These are phyloP conservation scores for Mycetomoellerius zeteki DNA, from an alignment of 1,140 invertebrate genomes.

Conservation along the genomic window DNA sequence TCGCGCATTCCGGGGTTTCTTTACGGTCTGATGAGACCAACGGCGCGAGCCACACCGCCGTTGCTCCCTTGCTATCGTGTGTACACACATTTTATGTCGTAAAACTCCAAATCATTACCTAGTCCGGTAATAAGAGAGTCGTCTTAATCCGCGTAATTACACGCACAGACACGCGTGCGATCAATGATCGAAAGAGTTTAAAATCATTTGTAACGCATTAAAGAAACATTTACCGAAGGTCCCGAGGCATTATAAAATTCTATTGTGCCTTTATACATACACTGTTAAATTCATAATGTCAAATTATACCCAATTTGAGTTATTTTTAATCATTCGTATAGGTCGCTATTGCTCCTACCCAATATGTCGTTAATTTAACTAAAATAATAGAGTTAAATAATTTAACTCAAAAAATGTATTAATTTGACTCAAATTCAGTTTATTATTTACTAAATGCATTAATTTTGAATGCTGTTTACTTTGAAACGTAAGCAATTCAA, in stretches of 20 bases:
- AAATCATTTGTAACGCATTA: slow-evolving; percentile 20
- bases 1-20: slow-evolving; percentile 52
- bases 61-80: not conserved
- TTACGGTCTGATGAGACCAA: slow-evolving; percentile 6
- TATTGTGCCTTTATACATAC: not conserved
- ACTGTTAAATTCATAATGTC: too few species aligned
- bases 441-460: too few species aligned
- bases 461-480: too few species aligned
- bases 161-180: not conserved
- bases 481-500: too few species aligned
- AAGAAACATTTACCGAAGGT: not conserved
- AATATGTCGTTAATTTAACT: too few species aligned
- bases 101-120: slow-evolving; percentile 41
- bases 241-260: slow-evolving; percentile 4
- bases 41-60: not conserved
- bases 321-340: too few species aligned
- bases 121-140: slow-evolving; percentile 40
- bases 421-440: too few species aligned
- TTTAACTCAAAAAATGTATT: too few species aligned
- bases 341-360: too few species aligned
- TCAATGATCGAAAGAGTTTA: not conserved
- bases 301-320: too few species aligned
- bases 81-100: not conserved
- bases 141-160: slow-evolving; percentile 20
- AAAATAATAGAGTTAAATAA: too few species aligned